Evolutionary conservation across 2,888 invertebrate genomes (phyloP), one percentile per base, ranked within the genome.

Genomic region (Flabesymbios commensalis): DNA sequence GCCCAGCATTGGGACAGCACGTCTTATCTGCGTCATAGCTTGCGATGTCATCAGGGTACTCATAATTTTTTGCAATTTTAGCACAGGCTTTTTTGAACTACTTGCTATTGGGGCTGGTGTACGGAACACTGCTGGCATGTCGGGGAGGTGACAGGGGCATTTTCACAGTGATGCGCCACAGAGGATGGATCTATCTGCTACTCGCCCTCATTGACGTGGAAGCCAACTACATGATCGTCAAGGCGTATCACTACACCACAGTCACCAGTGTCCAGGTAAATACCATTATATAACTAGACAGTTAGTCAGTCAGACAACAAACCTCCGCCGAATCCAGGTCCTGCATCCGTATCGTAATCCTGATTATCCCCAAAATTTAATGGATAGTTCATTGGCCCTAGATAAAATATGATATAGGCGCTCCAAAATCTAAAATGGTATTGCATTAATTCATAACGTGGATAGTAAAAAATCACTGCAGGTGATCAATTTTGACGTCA

Each of bases 201-300:
- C 86, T 93, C 17, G 90, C 92, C 32, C 82, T 89, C 53, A 86
- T 92, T 64, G 93, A 93, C 78, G 92, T 93, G n/a, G 91, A 92
- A 83, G 92, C 92, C 4, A 90, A 90, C 78, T 93, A 90, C 81
- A 84, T 93, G 64, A 86, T 93, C 64, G 90, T 92, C 19, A 88
- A 89, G 78, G 91, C 93, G 0, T 93, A 92, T 83, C 87, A 88
- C 73, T 89, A 87, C 77, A 90, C 90, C 10, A 89, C 88, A 64
- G 84, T 90, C 59, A 88, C 89, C 47, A 89, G 89, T 75, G 88
- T 89, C 69, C 89, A 90, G 87, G 89, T 89, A 75, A 60, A 76
- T 45, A n/a, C n/a, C n/a, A n/a, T n/a, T n/a, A n/a, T n/a, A n/a
- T n/a, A n/a, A n/a, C n/a, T n/a, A n/a, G n/a, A n/a, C n/a, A n/a